Evolutionary conservation across 2,888 invertebrate genomes (phyloP).

Genomic region (Noctua pronuba): DNA sequence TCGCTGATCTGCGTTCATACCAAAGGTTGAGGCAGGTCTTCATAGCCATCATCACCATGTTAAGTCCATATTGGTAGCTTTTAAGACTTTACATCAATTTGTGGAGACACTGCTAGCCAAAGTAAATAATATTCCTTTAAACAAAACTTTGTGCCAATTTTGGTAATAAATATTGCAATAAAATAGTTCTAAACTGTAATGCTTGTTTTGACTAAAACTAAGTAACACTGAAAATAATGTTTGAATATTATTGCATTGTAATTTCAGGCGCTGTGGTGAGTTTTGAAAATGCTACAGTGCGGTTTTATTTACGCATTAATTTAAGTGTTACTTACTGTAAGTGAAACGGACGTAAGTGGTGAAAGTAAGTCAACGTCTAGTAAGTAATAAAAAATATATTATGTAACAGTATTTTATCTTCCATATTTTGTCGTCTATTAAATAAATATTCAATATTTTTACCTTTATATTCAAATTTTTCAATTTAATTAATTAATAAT

Average conservation of each 20-base stretch:
- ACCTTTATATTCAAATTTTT: slow-evolving; percentile 39
- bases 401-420: slow-evolving; percentile 56
- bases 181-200: slow-evolving; percentile 1
- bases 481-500: slow-evolving; percentile 24
- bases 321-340: neutral
- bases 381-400: slow-evolving; percentile 24
- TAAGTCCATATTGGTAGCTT: neutral
- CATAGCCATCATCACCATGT: neutral
- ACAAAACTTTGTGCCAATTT: slow-evolving; percentile 46
- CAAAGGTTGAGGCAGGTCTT: neutral
- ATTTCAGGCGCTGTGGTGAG: neutral
- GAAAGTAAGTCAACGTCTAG: slow-evolving; percentile 21
- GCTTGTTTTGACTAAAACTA: neutral
- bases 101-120: slow-evolving; percentile 21
- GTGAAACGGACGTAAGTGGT: neutral
- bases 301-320: neutral
- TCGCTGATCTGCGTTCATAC: neutral
- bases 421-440: slow-evolving; percentile 53
- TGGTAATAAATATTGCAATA: slow-evolving; percentile 28
- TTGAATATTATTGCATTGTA: neutral
- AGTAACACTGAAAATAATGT: neutral
- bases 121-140: slow-evolving; percentile 3
- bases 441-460: slow-evolving; percentile 57
- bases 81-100: neutral
- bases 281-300: neutral